These are phyloP conservation scores for Leucoraja ocellata DNA, from an alignment of 2,797 vertebrate species.

Conservation along the genomic window DNA sequence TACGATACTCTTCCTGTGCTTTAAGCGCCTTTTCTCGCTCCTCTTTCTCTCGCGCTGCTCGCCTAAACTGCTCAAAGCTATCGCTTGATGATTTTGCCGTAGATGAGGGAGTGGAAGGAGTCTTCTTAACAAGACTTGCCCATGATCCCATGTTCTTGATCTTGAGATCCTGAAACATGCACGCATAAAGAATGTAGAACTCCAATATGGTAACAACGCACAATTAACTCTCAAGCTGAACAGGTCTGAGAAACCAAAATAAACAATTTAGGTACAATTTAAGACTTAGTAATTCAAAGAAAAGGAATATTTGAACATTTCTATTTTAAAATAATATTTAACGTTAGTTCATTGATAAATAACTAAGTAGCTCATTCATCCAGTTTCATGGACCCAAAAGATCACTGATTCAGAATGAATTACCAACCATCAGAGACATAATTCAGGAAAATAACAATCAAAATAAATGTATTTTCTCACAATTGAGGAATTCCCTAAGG, in stretches of 20 bases:
- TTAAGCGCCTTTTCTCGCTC: constrained; percentile 91
- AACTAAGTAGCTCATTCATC: background rate
- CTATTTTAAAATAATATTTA: background rate
- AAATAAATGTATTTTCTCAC: background rate
- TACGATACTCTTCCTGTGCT: constrained; percentile 74
- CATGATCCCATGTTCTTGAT: constrained; percentile 95
- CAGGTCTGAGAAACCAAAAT: background rate
- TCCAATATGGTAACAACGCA: background rate
- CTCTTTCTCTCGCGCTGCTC: constrained; percentile 86
- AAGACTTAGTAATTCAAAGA: background rate
- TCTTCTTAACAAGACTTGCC: constrained; percentile 90
- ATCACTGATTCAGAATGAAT: background rate
- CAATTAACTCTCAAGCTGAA: too few relatives aligned
- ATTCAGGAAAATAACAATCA: background rate
- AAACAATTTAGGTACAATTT: background rate
- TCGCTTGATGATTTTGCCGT: constrained; percentile 87
- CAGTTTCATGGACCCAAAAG: background rate
- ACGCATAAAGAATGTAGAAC: background rate
- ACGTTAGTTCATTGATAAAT: background rate
- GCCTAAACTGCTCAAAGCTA: constrained; percentile 92
- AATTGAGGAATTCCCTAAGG: background rate
- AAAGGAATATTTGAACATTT: background rate
- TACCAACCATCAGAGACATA: background rate
- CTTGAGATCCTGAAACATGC: constrained; percentile 73
- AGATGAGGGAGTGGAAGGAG: constrained; percentile 74